Evolutionary conservation across 2,113 vertebrate genomes (phyloP), one percentile per base, ranked within the genome.

Genomic region (Benitochromis conjunctus): DNA sequence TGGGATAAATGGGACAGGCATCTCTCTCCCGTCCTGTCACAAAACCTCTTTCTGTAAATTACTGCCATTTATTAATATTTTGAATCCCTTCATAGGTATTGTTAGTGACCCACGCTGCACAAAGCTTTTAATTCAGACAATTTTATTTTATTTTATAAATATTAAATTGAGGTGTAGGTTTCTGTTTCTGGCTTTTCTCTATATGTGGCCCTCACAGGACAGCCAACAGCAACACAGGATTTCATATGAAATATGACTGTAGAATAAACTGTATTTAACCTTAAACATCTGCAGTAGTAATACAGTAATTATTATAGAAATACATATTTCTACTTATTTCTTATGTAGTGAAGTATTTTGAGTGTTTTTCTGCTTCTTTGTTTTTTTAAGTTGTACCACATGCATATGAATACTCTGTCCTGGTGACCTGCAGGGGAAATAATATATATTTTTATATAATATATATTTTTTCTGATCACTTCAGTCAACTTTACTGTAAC

Each of bases 61-160:
- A 41, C 21, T 46, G 64, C 64, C 64, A 71, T 21, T 5, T 9
- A 21, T 13, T 14, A 1, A 13, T 46, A 66, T 12, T 8, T 71
- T 9, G 5, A 46, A 71, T 24, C 41, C 41, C 21, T 26, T 46
- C 21, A 6, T 26, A 48, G 38, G 21, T 6, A 3, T 26, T 26
- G 13, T 46, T 2, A 0, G 19, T 13, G 31, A 13, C 19, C 11
- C 6, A 0, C 21, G 62, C 6, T 38, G 34, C 19, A 66, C 62
- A 66, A 1, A 18, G 19, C 34, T 66, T 38, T 57, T 66, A 0
- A 66, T 38, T 66, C 58, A 62, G 18, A 36, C 4, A 5, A 36
- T n/a, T 64, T 12, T 3, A 26, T 46, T 64, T 64, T 36, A 5
- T 64, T 64, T 64, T 12, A 64, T 3, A 7, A 64, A 64, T 38